Base-by-base conservation (phyloP, 1,140 invertebrate genomes). In the Panulirus ornatus region DNA sequence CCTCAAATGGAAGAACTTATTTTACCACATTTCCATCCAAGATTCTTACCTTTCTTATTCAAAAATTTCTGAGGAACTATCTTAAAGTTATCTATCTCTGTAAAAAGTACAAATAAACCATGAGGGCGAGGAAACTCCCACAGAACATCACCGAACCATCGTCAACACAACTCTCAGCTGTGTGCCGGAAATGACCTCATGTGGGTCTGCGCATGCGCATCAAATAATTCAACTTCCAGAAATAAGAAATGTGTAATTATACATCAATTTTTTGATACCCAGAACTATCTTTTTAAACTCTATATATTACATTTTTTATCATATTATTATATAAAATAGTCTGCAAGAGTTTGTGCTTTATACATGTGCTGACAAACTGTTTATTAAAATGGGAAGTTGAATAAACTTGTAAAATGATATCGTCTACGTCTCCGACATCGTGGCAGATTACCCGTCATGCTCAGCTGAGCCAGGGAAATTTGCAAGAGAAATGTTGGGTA, bases 401-500 rank as follows among this genome's bases (percentile, higher is more conserved):
- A 19, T 30, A 76, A 76, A 30, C n/a, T 76, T 14, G 73, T 40
- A 40, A 42, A 38, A 5, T 40, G 42, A 79, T 27, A 79, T 47
- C n/a, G n/a, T 42, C 47, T 36, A 5, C 14, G 30, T 76, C 38
- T 2, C 30, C 42, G 76, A 79, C 76, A 79, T 79, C 76, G 76
- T 79, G 76, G 76, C 76, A 79, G 71, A 22, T 79, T 79, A 79
- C 76, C 76, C 76, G 44, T 42, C 76, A 47, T 79, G 76, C 76
- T 79, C 76, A 79, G 76, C 76, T 30, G 9, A 2, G 44, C 42
- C 73, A 42, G 73, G 73, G 73, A 76, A 76, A 76, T 76, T 76
- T 44, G 42, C 75, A 78, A 6, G 9, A 44, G 6, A 27, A 22
- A 36, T 42, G n/a, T 16, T 30, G 73, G 2, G 19, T 58, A 47